phyloP scores from a whole-genome alignment of 2,113 vertebrate species.

The Ahaetulla prasina region DNA sequence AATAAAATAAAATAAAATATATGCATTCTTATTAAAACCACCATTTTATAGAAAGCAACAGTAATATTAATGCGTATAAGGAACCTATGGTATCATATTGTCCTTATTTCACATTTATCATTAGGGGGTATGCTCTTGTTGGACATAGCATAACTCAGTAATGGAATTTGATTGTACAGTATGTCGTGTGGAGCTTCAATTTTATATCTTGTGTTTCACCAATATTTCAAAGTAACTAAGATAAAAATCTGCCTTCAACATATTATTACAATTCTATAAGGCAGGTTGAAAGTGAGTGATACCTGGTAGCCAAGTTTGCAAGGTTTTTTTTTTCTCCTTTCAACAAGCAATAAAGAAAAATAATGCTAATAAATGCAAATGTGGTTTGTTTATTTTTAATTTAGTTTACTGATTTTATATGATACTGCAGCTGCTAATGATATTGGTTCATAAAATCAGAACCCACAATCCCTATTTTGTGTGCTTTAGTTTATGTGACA shows the following conservation, averaged over 20 bases:
- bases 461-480: neutral
- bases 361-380: neutral
- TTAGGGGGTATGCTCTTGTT: neutral
- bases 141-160: neutral
- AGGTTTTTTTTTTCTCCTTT: neutral
- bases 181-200: neutral
- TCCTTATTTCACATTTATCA: neutral
- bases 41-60: conserved; percentile 56
- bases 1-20: conserved; percentile 52
- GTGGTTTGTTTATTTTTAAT: neutral
- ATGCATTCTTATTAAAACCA: conserved; percentile 50
- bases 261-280: neutral
- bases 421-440: neutral
- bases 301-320: neutral
- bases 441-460: neutral
- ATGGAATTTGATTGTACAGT: neutral
- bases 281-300: neutral
- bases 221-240: neutral
- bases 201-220: neutral
- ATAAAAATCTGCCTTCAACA: neutral
- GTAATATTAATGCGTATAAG: conserved; percentile 20
- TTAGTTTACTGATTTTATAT: neutral
- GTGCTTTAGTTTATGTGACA: neutral
- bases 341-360: neutral
- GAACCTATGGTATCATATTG: neutral